Conservation (phyloP, 2,888 invertebrate species). For the Cryptosula pallasiana region DNA sequence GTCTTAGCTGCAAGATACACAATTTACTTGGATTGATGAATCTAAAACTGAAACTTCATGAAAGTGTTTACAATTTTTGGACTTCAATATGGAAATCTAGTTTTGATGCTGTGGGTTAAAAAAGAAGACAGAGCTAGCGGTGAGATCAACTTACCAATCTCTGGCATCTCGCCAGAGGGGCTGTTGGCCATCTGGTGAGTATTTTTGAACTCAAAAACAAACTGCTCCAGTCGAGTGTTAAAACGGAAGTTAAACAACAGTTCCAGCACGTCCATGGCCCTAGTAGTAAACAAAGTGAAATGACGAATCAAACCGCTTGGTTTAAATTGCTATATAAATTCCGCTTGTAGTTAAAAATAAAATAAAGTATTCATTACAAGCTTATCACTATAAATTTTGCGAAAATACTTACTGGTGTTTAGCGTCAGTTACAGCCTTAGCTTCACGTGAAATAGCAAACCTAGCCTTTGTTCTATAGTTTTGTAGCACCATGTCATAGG, state of each 20-base stretch:
- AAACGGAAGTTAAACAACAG: slow-evolving; percentile 51
- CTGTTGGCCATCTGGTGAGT: slow-evolving; percentile 36
- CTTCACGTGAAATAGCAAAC: slow-evolving; percentile 41
- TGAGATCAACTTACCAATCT: slow-evolving; percentile 31
- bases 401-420: slow-evolving; percentile 43
- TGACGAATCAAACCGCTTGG: no score
- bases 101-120: no score
- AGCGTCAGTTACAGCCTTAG: slow-evolving; percentile 46
- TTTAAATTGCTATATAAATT: no score
- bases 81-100: no score
- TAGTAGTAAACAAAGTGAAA: slow-evolving; percentile 34
- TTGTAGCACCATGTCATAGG: slow-evolving; percentile 35
- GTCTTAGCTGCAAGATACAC: no score
- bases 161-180: slow-evolving; percentile 32
- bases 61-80: no score
- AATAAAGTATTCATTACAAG: no score
- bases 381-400: neutral
- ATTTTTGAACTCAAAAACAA: slow-evolving; percentile 44
- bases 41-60: no score
- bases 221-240: slow-evolving; percentile 47
- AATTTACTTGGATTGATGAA: no score
- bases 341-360: no score
- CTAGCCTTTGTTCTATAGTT: slow-evolving; percentile 38
- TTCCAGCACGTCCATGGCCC: slow-evolving; percentile 46
- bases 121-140: neutral